Evolutionary conservation across 2,113 vertebrate genomes (phyloP), one percentile per base, ranked within the genome.

Genomic region (Noturus placidus): DNA sequence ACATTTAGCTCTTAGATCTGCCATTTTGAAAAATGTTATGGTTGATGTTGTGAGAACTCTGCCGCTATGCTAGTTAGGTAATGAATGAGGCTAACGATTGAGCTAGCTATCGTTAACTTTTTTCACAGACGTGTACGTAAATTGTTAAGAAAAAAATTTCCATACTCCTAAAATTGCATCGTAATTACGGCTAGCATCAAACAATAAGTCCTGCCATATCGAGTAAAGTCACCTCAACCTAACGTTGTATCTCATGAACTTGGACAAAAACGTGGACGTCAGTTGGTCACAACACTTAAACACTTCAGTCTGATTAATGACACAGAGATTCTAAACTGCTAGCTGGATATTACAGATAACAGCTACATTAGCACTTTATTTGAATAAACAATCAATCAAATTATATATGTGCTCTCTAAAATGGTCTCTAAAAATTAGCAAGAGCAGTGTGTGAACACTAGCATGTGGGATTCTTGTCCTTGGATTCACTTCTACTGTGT

Each of bases 361-460:
- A 33, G 74, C 17, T 30, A 56, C n/a, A n/a, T 79, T 79, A 79
- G 50, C 77, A 79, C 15, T 79, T 54, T 56, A 54, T 54, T 79
- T 56, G 14, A 56, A 30, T n/a, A 30, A 79, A 79, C 14, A 54
- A 79, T 79, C 13, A 38, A 74, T 25, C 42, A 77, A 42, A 25
- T 13, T 15, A 35, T 72, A 38, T 65, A n/a, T 70, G 33, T 70
- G 33, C 14, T 14, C 42, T 14, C 25, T 50, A 50, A 77, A 50
- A 27, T 50, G 25, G 74, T 50, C 25, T 46, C 42, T 46, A 46
- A n/a, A 46, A 46, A 76, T 76, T 46, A 46, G 72, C 72, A 76
- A 74, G 20, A 74, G 20, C 70, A 42, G 42, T 50, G 2, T 38
- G 33, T 38, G 19, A 72, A 20, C 17, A 38, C 63, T 14, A 14